These are phyloP conservation scores for Merodon equestris DNA, from an alignment of 2,888 invertebrate species.

Conservation along the genomic window DNA sequence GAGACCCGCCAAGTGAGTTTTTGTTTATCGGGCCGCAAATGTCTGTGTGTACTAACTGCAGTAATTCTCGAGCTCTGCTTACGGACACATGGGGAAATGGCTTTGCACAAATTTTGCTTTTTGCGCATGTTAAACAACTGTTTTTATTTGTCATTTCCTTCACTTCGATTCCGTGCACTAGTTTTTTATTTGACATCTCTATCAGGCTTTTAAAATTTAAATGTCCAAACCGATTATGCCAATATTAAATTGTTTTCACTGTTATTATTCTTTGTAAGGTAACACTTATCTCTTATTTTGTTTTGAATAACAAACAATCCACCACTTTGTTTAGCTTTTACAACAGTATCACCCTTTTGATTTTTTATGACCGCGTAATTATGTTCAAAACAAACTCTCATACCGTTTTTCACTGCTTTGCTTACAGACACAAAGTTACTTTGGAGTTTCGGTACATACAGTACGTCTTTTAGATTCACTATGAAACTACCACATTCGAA, in stretches of 20 bases:
- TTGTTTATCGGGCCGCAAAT: slow-evolving; percentile 59
- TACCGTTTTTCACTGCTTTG: neutral
- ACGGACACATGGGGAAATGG: slow-evolving; percentile 29
- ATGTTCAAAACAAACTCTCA: neutral
- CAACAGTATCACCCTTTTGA: neutral
- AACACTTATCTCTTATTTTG: neutral
- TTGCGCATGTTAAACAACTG: slow-evolving; percentile 34
- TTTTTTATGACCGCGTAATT: neutral
- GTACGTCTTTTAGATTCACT: slow-evolving; percentile 13
- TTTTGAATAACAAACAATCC: slow-evolving; percentile 7
- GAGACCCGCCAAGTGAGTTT: slow-evolving; percentile 51
- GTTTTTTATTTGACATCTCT: neutral
- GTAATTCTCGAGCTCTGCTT: slow-evolving; percentile 5
- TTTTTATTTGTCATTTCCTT: neutral
- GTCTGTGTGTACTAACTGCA: slow-evolving; percentile 52
- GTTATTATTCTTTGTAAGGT: neutral
- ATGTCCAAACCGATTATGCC: slow-evolving; percentile 46
- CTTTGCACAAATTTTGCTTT: slow-evolving; percentile 41
- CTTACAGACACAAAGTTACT: slow-evolving; percentile 16
- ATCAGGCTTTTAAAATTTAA: slow-evolving; percentile 29
- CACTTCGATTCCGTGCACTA: neutral
- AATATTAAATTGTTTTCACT: slow-evolving; percentile 4
- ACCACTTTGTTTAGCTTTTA: neutral
- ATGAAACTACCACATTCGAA: neutral
- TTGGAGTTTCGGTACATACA: slow-evolving; percentile 18